These are phyloP conservation scores for Syngnathus scovelli DNA, from an alignment of 2,113 vertebrate genomes.

Conservation along the genomic window DNA sequence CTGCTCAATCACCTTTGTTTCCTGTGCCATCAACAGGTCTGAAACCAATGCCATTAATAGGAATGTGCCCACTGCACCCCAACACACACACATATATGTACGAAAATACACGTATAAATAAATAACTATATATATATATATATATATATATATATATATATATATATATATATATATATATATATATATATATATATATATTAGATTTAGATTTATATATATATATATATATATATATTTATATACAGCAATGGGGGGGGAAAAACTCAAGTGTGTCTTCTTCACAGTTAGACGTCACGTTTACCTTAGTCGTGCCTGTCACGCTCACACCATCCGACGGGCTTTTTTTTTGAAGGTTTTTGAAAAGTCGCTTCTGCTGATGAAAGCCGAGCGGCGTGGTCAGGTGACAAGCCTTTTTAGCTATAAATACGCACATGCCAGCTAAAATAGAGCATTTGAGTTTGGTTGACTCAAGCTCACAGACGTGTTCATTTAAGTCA, in stretches of 20 bases:
- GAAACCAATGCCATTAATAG: conserved; percentile 13
- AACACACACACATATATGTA: neutral
- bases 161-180: too few species aligned
- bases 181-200: too few species aligned
- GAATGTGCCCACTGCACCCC: neutral
- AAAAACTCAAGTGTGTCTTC: neutral
- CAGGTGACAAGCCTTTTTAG: conserved; percentile 7
- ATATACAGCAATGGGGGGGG: neutral
- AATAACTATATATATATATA: too few species aligned
- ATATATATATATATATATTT: too few species aligned
- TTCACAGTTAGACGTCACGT: neutral
- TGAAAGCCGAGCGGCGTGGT: conserved; percentile 2
- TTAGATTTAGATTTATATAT: too few species aligned
- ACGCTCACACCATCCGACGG: neutral
- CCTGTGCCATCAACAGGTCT: conserved; percentile 32
- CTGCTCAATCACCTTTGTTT: conserved; percentile 18
- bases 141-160: too few species aligned
- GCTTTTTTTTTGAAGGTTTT: neutral
- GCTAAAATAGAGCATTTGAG: neutral
- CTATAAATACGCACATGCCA: conserved; percentile 2
- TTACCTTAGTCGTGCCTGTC: neutral
- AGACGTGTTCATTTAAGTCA: neutral
- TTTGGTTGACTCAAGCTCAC: neutral
- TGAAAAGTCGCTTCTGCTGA: conserved; percentile 1
- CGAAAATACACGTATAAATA: neutral